Evolutionary conservation across 1,140 invertebrate genomes (phyloP).

Genomic region (Drosophila ficusphila): DNA sequence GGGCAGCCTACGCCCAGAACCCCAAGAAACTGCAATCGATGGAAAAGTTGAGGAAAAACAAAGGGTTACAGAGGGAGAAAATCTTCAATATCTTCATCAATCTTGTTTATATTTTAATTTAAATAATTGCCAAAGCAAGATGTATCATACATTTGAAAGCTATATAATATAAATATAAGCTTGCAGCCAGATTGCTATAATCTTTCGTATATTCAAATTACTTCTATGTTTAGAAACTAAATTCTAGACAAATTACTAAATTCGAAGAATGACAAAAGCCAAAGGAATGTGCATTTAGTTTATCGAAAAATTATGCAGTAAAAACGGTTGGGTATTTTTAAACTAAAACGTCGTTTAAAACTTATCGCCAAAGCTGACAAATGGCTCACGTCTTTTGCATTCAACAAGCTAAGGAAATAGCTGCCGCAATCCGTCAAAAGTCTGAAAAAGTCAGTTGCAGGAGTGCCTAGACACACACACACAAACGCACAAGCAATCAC

Average conservation of each 20-base stretch:
- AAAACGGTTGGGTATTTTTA: neutral
- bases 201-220: no score
- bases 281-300: neutral
- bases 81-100: neutral
- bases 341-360: conserved; percentile 8
- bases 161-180: no score
- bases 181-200: no score
- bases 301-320: neutral
- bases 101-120: neutral
- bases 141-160: no score
- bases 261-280: neutral
- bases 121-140: neutral
- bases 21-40: conserved; percentile 1
- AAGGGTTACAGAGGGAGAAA: neutral
- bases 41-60: neutral
- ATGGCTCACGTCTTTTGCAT: conserved; percentile 29
- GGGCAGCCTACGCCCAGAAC: conserved; percentile 12
- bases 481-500: conserved; percentile 11
- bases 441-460: conserved; percentile 69
- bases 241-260: neutral
- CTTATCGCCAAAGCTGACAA: conserved; percentile 19
- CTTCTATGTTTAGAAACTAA: no score
- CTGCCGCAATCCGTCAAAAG: conserved; percentile 66
- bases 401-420: conserved; percentile 35
- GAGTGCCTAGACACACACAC: conserved; percentile 35